Percentiles rank a stretch among this genome's conserved stretches.
Conservation (phyloP, 2,113 vertebrate genomes). For the Odontophorus gujanensis region DNA sequence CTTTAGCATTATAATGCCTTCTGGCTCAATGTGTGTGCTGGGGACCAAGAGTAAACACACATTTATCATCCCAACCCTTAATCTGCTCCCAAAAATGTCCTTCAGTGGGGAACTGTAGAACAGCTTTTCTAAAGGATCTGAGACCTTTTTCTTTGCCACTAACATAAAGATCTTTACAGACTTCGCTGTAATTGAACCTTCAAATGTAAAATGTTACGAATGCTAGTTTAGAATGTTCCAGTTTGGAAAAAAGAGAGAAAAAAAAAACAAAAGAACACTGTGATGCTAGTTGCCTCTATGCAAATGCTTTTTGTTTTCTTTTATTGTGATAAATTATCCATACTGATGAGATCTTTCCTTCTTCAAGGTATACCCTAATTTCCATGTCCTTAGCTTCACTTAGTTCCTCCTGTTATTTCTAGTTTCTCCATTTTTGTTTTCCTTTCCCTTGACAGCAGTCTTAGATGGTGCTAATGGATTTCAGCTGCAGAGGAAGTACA, state of each 20-base stretch:
- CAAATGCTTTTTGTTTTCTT: neutral
- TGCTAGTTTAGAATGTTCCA: neutral
- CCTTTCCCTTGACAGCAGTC: neutral
- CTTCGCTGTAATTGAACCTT: neutral
- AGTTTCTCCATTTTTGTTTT: neutral
- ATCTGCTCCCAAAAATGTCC: conserved; percentile 2
- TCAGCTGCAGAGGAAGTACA: neutral
- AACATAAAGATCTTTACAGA: neutral
- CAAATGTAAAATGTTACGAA: neutral
- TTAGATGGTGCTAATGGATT: neutral
- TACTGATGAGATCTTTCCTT: neutral
- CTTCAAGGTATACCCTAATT: neutral
- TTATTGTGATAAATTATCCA: neutral
- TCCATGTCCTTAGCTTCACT: neutral
- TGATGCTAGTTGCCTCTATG: neutral
- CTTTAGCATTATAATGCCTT: conserved; percentile 33
- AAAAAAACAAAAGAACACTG: neutral
- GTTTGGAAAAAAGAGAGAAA: neutral
- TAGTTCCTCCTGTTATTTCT: neutral
- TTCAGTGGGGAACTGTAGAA: neutral
- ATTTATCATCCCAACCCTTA: neutral
- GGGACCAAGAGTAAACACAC: conserved; percentile 20
- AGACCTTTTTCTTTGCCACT: neutral
- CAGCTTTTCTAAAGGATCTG: neutral
- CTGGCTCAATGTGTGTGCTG: neutral